Evolutionary conservation across 2,888 invertebrate species (phyloP), one percentile per base, ranked within the genome.

Genomic region (Octonoba sinensis): DNA sequence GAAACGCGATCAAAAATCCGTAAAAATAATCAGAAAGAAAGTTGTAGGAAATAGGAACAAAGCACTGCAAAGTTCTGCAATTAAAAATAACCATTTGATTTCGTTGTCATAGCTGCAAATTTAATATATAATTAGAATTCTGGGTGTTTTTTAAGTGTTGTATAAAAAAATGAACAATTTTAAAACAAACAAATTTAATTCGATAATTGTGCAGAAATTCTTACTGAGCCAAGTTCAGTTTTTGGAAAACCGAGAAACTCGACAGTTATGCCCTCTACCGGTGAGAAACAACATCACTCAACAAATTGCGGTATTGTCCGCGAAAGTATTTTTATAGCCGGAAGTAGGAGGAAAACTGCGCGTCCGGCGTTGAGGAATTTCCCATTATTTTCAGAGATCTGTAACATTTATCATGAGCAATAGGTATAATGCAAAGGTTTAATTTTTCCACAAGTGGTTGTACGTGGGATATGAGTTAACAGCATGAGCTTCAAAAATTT

Each of bases 211-310:
- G 16, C 6, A 54, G 18, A 6, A 54, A 54, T 6, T 54, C 6
- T n/a, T 15, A 12, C 3, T 20, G 2, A 24, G 3, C 15, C 20
- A 1, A 22, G 15, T 27, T 20, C 18, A 49, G 4, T 18, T 46
- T 12, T 49, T 16, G 2, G 2, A 49, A 65, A 49, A 46, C 24
- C 13, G 49, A 22, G 15, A 65, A 59, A 57, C 57, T 59, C 59
- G 24, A 44, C 54, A 62, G 49, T 81, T 73, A 22, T 49, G 79
- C 69, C 79, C 79, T 81, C 79, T 81, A 69, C 79, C 79, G 79
- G 67, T 24, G 57, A 20, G 56, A 73, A 59, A 20, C 22, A 20
- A 73, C 69, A 81, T 64, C 47, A 73, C 54, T 22, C 24, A 0
- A 11, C 15, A 44, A 62, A 62, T 44, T 44, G 12, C 11, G 1